phyloP scores from a whole-genome alignment of 1,140 invertebrate genomes.

The Heliconius nattereri region DNA sequence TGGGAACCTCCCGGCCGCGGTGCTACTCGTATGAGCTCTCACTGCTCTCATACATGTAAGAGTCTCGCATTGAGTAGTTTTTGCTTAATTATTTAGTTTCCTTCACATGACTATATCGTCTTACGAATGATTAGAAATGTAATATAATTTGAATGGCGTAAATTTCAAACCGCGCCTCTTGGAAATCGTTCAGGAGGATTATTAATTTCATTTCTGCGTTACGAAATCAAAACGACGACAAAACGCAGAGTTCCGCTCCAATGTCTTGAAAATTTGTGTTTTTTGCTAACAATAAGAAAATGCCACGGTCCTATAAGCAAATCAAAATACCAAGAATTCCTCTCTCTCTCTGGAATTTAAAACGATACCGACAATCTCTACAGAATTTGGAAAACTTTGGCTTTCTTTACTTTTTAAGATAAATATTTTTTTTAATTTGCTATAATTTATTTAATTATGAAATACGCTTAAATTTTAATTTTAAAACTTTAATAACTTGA shows the following conservation, averaged over 20 bases:
- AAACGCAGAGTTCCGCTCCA: no score
- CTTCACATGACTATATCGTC: not conserved
- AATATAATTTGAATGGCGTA: no score
- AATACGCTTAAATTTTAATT: not conserved
- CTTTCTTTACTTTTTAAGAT: not conserved
- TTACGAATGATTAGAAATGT: no score
- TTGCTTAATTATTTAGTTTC: not conserved
- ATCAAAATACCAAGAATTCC: not conserved
- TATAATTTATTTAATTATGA: slow-evolving; percentile 1
- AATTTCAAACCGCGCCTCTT: no score
- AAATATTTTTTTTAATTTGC: not conserved
- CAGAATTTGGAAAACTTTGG: not conserved
- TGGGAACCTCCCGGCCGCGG: not conserved
- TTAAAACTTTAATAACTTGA: not conserved
- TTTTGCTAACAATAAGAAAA: not conserved
- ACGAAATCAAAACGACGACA: no score
- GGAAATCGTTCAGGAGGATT: no score
- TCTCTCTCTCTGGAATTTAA: not conserved
- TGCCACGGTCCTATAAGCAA: not conserved
- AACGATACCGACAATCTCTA: not conserved
- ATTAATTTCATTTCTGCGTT: no score
- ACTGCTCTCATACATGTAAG: not conserved
- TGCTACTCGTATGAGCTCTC: not conserved
- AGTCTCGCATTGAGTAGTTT: not conserved
- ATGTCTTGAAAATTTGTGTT: not conserved